Evolutionary conservation across 1,140 invertebrate species (phyloP).

Genomic region (Bactericera cockerelli): DNA sequence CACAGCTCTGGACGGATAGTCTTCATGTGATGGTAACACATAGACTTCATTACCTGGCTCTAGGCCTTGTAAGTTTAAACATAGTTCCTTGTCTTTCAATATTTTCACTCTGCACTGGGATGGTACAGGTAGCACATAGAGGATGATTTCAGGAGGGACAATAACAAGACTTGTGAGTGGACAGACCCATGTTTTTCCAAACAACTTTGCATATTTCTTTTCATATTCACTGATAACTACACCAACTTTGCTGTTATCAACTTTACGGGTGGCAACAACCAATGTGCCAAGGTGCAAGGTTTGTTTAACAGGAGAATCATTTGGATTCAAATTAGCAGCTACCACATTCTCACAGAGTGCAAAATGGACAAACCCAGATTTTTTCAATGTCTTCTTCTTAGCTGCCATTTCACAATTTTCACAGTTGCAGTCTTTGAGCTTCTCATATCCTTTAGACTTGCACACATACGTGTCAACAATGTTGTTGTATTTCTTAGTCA

Average conservation of each 20-base stretch:
- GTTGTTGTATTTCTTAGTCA: background rate
- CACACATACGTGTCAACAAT: background rate
- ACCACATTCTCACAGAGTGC: constrained; percentile 1
- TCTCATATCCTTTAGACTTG: background rate
- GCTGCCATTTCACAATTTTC: background rate
- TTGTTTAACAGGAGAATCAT: background rate
- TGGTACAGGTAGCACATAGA: background rate
- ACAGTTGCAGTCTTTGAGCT: constrained; percentile 3
- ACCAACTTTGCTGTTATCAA: constrained; percentile 7
- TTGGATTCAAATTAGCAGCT: background rate
- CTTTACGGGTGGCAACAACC: background rate
- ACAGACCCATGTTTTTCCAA: constrained; percentile 1
- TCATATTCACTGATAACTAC: background rate
- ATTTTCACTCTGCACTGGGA: background rate
- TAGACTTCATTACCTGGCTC: background rate
- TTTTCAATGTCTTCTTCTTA: background rate
- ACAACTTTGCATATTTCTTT: background rate
- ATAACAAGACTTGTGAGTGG: background rate
- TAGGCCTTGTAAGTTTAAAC: background rate
- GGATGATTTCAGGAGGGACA: background rate
- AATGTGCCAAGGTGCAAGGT: background rate
- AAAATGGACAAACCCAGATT: background rate
- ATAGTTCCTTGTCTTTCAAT: background rate
- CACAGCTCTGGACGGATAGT: background rate
- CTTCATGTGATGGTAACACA: background rate